These are phyloP conservation scores for Carcina quercana DNA, from an alignment of 2,888 invertebrate species.

Conservation along the genomic window DNA sequence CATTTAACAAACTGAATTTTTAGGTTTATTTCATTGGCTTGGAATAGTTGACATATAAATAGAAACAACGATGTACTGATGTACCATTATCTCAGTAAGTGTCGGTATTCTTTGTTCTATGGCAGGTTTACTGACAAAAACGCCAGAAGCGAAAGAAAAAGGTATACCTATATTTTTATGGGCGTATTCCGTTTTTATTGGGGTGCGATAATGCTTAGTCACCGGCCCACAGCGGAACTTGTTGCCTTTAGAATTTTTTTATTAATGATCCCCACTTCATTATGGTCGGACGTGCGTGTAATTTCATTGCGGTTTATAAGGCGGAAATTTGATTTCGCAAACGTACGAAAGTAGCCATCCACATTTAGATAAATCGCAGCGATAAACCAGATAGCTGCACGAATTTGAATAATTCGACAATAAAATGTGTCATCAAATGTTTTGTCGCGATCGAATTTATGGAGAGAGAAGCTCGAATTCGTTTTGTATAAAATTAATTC, in stretches of 20 bases:
- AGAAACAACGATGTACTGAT: too few species aligned
- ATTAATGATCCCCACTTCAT: slow-evolving; percentile 38
- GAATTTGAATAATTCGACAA: slow-evolving; percentile 30
- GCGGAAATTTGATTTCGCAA: slow-evolving; percentile 8
- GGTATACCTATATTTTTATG: too few species aligned
- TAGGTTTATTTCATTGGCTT: too few species aligned
- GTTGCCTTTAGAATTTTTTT: slow-evolving; percentile 49
- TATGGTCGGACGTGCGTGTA: slow-evolving; percentile 28
- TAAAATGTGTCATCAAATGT: slow-evolving; percentile 47
- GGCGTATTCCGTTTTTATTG: too few species aligned
- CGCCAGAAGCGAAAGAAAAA: too few species aligned
- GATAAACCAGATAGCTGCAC: slow-evolving; percentile 5
- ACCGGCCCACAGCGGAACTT: slow-evolving; percentile 33
- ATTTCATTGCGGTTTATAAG: slow-evolving; percentile 35
- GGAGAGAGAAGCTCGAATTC: slow-evolving; percentile 28
- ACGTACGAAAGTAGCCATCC: not conserved
- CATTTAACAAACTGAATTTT: too few species aligned
- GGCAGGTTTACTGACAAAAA: too few species aligned
- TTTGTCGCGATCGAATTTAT: slow-evolving; percentile 41
- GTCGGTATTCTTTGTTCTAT: too few species aligned
- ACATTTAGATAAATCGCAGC: not conserved
- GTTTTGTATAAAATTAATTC: slow-evolving; percentile 38
- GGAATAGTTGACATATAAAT: too few species aligned
- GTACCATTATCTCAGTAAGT: too few species aligned
- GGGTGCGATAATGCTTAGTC: slow-evolving; percentile 38